Evolutionary conservation across 2,888 invertebrate species (phyloP).

Genomic region (Marronus borbonicus): DNA sequence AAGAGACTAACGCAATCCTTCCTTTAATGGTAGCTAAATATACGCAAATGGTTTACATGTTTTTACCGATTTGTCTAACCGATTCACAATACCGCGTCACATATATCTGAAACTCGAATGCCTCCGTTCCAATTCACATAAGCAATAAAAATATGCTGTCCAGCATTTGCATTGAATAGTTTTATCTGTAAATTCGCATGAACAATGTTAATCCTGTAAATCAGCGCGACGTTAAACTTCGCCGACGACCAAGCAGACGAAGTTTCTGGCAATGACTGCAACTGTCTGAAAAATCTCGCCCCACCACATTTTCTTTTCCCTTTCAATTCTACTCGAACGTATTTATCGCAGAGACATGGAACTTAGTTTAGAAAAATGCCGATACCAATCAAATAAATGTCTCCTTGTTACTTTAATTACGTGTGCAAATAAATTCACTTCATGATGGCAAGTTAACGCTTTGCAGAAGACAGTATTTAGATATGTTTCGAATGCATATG

Average conservation of each 20-base stretch:
- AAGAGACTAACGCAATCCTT: slow-evolving; percentile 2
- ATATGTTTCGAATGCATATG: slow-evolving; percentile 19
- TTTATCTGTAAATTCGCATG: slow-evolving; percentile 44
- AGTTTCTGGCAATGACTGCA: slow-evolving; percentile 19
- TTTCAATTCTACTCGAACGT: slow-evolving; percentile 33
- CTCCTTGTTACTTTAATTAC: slow-evolving; percentile 52
- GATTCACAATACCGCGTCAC: slow-evolving; percentile 36
- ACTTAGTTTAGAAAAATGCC: slow-evolving; percentile 27
- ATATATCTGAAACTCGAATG: slow-evolving; percentile 21
- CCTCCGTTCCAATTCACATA: slow-evolving; percentile 26
- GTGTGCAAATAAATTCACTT: slow-evolving; percentile 52
- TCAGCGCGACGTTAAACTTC: slow-evolving; percentile 27
- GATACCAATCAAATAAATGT: slow-evolving; percentile 51
- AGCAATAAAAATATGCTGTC: slow-evolving; percentile 41
- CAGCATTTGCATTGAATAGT: slow-evolving; percentile 44
- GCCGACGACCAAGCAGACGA: neutral
- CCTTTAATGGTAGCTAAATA: neutral
- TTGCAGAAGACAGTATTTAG: slow-evolving; percentile 28
- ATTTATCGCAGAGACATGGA: slow-evolving; percentile 25
- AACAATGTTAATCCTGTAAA: slow-evolving; percentile 44
- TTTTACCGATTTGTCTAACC: slow-evolving; percentile 23
- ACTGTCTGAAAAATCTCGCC: slow-evolving; percentile 1
- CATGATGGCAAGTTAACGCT: slow-evolving; percentile 46
- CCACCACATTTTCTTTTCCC: neutral
- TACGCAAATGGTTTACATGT: slow-evolving; percentile 11